Evolutionary conservation across 1,140 invertebrate species (phyloP).

Genomic region (Ceratina australensis): DNA sequence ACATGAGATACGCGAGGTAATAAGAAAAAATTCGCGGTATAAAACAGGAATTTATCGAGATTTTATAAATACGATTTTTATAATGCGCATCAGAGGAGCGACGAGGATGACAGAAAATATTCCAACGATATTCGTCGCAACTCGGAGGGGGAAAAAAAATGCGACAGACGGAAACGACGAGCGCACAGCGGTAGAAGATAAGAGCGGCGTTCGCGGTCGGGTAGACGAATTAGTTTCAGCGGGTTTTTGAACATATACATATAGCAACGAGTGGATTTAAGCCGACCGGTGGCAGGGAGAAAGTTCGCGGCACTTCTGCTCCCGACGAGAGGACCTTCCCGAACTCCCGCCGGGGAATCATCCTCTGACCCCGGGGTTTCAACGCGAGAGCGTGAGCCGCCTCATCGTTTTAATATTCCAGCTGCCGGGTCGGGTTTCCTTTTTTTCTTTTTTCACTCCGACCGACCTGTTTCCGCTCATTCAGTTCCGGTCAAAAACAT

Average conservation of each 20-base stretch:
- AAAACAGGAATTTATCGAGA: too few species aligned
- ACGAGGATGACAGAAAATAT: too few species aligned
- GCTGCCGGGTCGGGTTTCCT: background rate
- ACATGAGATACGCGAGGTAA: too few species aligned
- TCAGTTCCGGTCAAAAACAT: slow-evolving; percentile 35
- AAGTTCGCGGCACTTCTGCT: slow-evolving; percentile 31
- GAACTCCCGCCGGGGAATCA: slow-evolving; percentile 4
- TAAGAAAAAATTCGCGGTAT: too few species aligned
- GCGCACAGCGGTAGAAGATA: background rate
- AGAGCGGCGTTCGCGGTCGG: slow-evolving; percentile 40
- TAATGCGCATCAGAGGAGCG: too few species aligned
- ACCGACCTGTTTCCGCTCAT: background rate
- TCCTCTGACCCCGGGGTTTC: slow-evolving; percentile 20
- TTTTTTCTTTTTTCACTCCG: background rate
- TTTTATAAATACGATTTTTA: too few species aligned
- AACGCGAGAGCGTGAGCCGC: background rate
- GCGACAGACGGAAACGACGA: background rate
- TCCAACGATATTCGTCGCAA: too few species aligned
- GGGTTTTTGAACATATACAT: slow-evolving; percentile 21
- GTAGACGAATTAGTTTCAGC: slow-evolving; percentile 50
- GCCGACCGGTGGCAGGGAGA: slow-evolving; percentile 13
- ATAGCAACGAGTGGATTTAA: slow-evolving; percentile 49
- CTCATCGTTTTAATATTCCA: slow-evolving; percentile 53
- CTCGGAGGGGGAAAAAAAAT: background rate
- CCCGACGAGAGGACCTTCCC: slow-evolving; percentile 10